Base-by-base conservation (phyloP, 2,113 vertebrate genomes). In the Siniperca knerii region DNA sequence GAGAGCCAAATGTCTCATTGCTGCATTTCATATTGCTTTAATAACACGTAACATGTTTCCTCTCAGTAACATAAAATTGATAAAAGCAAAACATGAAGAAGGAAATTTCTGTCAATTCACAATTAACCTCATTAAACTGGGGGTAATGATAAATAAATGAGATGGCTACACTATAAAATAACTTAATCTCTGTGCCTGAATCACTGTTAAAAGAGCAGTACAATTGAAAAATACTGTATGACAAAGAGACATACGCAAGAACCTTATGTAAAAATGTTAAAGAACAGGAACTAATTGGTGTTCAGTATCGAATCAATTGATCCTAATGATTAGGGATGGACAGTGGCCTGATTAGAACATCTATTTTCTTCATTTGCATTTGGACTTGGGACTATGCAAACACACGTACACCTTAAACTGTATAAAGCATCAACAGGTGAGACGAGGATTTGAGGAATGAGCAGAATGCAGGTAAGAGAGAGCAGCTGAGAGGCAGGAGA, bases 401-500 rank as follows among this genome's bases (percentile, higher is more conserved):
- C 75, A 76, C 18, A 46, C 16, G 2, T 4, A 62, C 13, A 76
- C 42, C 35, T 44, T 33, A 13, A 37, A 44, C 37, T 52, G 25
- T 58, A 62, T 6, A 20, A 74, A 64, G 21, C 71, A 78, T 84
- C 87, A 93, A 88, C 92, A 92, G 87, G 88, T 87, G 77, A 90
- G 77, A 54, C 0, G 25, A 77, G 54, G 61, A 71, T 76, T 44
- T 40, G 40, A 74, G 55, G 66, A 78, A 62, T 5, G 64, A 75
- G 79, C 68, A 85, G 57, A 77, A 81, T 44, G 68, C 62, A 86
- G 83, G 89, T 84, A 79, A 76, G 55, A 72, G 83, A 40, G 23
- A 75, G 50, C 23, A 44, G 66, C 74, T 8, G 61, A 73, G 48
- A 80, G 58, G 65, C 60, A 65, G 33, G 8, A 73, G 52, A 37